Evolutionary conservation across 2,113 vertebrate genomes (phyloP).

Genomic region (Indicator indicator): DNA sequence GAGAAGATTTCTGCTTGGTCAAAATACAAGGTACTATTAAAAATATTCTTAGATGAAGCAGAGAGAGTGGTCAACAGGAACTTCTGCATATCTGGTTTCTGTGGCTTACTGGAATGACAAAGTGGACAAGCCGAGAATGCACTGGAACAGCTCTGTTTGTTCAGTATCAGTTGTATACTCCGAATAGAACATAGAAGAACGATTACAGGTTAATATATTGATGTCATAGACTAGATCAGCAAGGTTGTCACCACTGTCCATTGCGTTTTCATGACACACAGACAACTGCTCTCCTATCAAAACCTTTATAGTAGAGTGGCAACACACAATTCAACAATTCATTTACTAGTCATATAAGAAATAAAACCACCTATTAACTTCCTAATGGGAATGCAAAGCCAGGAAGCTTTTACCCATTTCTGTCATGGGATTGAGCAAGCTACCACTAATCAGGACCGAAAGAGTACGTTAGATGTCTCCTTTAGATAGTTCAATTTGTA

Average conservation of each 20-base stretch:
- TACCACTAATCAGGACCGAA: not conserved
- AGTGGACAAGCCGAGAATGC: not conserved
- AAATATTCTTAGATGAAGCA: not conserved
- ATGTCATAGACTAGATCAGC: not conserved
- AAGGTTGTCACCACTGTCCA: not conserved
- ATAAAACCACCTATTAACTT: not conserved
- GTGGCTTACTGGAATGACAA: not conserved
- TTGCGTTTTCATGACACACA: not conserved
- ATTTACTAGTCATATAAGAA: not conserved
- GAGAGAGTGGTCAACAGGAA: not conserved
- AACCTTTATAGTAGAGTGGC: not conserved
- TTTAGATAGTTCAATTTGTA: not conserved
- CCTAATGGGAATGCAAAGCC: not conserved
- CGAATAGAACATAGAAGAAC: not conserved
- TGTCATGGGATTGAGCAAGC: fast-evolving
- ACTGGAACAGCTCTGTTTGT: not conserved
- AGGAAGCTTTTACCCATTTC: not conserved
- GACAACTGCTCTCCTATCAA: not conserved
- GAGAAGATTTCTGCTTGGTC: not conserved
- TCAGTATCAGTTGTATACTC: not conserved
- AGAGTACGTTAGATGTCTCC: not conserved
- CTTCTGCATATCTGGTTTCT: not conserved
- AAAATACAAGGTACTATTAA: not conserved
- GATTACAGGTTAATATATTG: not conserved
- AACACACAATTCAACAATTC: not conserved